Conservation (phyloP, 2,888 invertebrate species). For the Hyppa rectilinea region DNA sequence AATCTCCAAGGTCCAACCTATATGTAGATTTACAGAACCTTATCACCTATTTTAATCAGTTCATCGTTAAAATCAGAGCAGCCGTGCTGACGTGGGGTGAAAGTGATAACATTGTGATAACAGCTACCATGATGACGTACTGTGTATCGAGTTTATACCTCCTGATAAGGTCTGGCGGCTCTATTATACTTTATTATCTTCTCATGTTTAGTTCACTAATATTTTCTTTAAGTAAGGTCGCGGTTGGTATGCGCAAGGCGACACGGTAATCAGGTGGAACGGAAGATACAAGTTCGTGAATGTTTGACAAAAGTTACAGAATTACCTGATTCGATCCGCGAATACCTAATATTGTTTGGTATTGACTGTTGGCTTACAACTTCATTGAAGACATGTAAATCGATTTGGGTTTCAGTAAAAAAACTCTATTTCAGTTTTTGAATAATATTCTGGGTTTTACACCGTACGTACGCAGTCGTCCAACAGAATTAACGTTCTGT, state of each 20-base stretch:
- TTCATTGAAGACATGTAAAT: constrained; percentile 8
- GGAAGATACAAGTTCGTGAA: not conserved
- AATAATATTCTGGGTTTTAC: not conserved
- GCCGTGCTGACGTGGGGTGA: constrained; percentile 60
- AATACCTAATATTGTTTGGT: not conserved
- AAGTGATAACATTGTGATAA: constrained; percentile 72
- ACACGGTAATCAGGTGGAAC: constrained; percentile 36
- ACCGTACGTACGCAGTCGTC: too few relatives aligned
- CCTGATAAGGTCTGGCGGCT: constrained; percentile 56
- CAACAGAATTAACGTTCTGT: too few relatives aligned
- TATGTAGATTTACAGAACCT: constrained; percentile 1
- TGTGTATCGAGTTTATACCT: constrained; percentile 27
- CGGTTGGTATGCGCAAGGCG: constrained; percentile 43
- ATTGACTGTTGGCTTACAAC: not conserved
- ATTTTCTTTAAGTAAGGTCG: constrained; percentile 68
- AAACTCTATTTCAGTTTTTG: not conserved
- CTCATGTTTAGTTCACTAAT: constrained; percentile 63
- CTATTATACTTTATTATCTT: constrained; percentile 49
- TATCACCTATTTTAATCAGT: constrained; percentile 48
- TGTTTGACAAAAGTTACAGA: not conserved
- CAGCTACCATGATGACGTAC: constrained; percentile 55
- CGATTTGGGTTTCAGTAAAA: not conserved
- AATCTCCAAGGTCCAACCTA: not conserved
- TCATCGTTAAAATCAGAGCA: constrained; percentile 54
- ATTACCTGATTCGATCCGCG: constrained; percentile 2